phyloP scores from a whole-genome alignment of 1,140 invertebrate species.

The Hycleus phaleratus region DNA sequence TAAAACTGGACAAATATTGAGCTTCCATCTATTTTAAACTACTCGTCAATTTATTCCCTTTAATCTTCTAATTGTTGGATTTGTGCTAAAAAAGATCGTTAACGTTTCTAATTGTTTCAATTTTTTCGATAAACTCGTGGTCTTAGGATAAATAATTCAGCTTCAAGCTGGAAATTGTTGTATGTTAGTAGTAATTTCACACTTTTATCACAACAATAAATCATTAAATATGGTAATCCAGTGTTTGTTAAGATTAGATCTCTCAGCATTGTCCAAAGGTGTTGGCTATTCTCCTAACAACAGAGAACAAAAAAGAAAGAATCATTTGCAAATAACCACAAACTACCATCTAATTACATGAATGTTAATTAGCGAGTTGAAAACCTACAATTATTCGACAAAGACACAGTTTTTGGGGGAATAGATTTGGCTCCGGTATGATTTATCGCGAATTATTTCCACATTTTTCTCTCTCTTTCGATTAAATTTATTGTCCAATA shows the following conservation, averaged over 20 bases:
- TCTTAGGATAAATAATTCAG: not conserved
- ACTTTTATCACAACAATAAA: not conserved
- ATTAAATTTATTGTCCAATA: slow-evolving; percentile 6
- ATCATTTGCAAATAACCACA: not conserved
- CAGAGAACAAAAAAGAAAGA: not conserved
- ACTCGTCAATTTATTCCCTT: no score
- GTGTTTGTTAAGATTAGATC: not conserved
- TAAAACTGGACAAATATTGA: no score
- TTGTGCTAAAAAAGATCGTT: no score
- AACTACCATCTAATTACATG: not conserved
- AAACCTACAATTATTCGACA: no score
- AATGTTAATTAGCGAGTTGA: not conserved
- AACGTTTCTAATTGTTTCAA: no score
- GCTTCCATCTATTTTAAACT: no score
- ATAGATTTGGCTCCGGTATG: no score
- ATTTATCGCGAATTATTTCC: no score
- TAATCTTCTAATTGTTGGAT: no score
- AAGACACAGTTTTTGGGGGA: no score
- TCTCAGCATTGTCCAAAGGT: not conserved
- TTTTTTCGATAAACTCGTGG: no score
- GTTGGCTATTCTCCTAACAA: not conserved
- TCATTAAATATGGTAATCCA: not conserved
- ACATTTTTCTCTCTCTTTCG: no score
- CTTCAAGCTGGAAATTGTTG: not conserved
- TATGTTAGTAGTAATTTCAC: not conserved